These are phyloP conservation scores for Brienomyrus brachyistius DNA, from an alignment of 2,113 vertebrate genomes.

Conservation along the genomic window DNA sequence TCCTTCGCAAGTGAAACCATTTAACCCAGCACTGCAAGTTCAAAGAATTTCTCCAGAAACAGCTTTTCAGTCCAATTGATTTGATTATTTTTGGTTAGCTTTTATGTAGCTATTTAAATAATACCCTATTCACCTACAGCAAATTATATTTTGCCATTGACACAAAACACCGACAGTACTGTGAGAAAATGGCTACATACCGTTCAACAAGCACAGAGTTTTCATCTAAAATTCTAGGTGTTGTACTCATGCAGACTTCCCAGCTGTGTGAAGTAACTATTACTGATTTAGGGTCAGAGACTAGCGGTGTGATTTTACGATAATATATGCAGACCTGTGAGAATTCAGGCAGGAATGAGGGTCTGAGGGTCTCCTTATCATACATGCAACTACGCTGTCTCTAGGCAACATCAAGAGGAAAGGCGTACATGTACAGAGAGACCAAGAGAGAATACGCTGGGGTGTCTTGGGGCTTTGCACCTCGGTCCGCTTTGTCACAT, in stretches of 20 bases:
- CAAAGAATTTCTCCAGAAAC: neutral
- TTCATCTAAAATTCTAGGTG: neutral
- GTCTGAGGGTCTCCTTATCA: neutral
- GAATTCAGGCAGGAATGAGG: neutral
- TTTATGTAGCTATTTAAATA: neutral
- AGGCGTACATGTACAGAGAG: neutral
- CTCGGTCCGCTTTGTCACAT: neutral
- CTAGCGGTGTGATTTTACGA: neutral
- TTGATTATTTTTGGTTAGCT: neutral
- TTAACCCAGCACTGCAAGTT: neutral
- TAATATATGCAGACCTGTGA: neutral
- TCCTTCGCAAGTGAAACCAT: neutral
- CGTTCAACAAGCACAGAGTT: neutral
- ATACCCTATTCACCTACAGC: neutral
- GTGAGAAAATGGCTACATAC: neutral
- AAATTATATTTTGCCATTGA: neutral
- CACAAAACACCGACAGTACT: neutral
- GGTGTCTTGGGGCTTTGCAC: neutral
- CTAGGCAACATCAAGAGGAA: constrained; percentile 5
- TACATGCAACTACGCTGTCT: neutral
- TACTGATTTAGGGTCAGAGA: neutral
- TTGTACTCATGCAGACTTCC: neutral
- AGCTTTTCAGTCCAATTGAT: neutral
- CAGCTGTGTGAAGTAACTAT: neutral
- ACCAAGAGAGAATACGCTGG: neutral